Conservation (phyloP, 1,140 invertebrate genomes). For the Archegozetes longisetosus region DNA sequence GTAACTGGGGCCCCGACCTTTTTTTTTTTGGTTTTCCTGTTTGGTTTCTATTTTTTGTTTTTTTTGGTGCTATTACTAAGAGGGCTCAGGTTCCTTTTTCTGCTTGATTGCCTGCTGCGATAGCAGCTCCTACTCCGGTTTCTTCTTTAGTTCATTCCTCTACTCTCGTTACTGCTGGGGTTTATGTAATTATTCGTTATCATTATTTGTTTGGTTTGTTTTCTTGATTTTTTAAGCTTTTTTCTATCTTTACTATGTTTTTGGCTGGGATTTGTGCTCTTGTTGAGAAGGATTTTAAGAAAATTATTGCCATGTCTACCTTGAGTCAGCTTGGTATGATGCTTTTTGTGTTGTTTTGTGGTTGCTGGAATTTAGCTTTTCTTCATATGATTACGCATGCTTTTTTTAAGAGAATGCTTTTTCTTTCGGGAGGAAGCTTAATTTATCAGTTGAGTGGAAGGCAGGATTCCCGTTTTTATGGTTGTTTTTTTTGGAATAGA, state of each 20-base stretch:
- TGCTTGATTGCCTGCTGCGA: constrained; percentile 46
- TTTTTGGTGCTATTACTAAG: constrained; percentile 44
- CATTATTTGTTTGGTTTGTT: background rate
- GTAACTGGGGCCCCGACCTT: background rate
- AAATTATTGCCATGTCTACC: constrained; percentile 49
- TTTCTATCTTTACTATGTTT: background rate
- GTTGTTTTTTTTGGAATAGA: background rate
- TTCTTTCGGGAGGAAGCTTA: constrained; percentile 40
- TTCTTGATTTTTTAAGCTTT: background rate
- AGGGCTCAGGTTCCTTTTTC: constrained; percentile 55
- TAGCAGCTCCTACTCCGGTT: constrained; percentile 48
- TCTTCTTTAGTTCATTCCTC: constrained; percentile 55
- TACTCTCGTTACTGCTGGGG: constrained; percentile 49
- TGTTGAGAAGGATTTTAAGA: background rate
- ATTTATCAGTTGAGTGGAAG: constrained; percentile 33
- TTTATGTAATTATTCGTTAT: constrained; percentile 32
- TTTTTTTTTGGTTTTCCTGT: constrained; percentile 24
- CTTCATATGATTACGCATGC: constrained; percentile 45
- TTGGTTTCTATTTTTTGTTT: constrained; percentile 34
- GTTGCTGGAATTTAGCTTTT: constrained; percentile 33
- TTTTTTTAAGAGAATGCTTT: constrained; percentile 45
- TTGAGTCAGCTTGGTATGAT: constrained; percentile 49
- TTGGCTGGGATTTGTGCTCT: background rate
- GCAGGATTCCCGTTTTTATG: background rate
- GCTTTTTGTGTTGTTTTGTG: constrained; percentile 39